Evolutionary conservation across 2,113 vertebrate species (phyloP), one percentile per base, ranked within the genome.

Genomic region (Otolemur garnettii): DNA sequence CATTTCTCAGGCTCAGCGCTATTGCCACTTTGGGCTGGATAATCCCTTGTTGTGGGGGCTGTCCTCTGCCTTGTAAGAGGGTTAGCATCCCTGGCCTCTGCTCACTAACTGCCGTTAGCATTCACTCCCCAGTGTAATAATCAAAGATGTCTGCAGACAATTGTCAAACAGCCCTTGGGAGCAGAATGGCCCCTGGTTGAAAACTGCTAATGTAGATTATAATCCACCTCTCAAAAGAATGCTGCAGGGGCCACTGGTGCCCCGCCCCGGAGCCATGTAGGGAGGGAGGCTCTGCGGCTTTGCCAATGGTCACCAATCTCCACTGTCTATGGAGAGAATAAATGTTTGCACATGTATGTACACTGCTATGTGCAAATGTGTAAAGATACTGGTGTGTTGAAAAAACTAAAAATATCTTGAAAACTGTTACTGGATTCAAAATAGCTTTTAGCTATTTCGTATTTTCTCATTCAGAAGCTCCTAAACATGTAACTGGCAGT

Each of bases 401-500:
- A 64, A 74, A 64, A 64, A 38, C 53, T 69, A 74, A 64, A 90
- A 53, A 87, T 93, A 28, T 57, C 68, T 71, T 84, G 90, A 66
- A 91, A 88, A 88, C 30, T 57, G 30, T 80, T 88, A 64, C 64
- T 91, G 38, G 84, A 91, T 82, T 97, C 69, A 83, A 87, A 90
- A 50, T 89, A 57, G 57, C n/a, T 93, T 92, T 96, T 57, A 30
- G 5, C 68, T 78, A 21, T 79, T 93, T 93, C 89, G 13, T 84
- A 90, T 93, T 93, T 95, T 90, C 71, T 90, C 28, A 45, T 28
- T 90, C 55, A 91, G 62, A 75, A 84, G 28, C 66, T 85, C n/a
- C 45, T 93, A 60, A 91, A 95, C 96, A 85, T 89, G 6, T 22
- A 64, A 26, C 13, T 84, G 60, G 21, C 45, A 35, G 74, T 89